A percentile compares a stretch with the other conserved stretches of the same genome.
Conservation (phyloP, 2,113 vertebrate species). For the Trinectes maculatus region DNA sequence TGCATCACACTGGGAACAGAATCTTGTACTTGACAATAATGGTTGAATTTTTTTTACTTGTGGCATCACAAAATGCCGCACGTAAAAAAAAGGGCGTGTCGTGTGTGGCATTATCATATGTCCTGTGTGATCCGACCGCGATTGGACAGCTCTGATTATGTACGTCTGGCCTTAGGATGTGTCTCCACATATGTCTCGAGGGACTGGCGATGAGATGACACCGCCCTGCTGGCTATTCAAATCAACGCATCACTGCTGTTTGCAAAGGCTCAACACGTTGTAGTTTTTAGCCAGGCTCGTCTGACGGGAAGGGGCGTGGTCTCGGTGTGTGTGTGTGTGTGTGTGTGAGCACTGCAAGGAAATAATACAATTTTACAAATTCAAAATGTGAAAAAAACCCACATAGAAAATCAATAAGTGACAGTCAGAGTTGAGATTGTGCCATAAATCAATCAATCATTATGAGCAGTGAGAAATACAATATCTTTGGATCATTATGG, state of each 20-base stretch:
- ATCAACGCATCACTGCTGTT: background rate
- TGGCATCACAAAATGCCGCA: slow-evolving; percentile 19
- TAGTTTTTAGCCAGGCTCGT: background rate
- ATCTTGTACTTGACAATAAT: slow-evolving; percentile 54
- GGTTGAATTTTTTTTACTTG: slow-evolving; percentile 61
- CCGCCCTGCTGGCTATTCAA: background rate
- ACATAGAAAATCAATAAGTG: background rate
- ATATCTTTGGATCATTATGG: background rate
- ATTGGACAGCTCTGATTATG: background rate
- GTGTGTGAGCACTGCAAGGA: background rate
- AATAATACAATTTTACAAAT: background rate
- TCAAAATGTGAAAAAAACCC: background rate
- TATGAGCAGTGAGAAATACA: background rate
- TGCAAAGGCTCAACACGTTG: background rate
- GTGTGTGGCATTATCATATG: too few species aligned
- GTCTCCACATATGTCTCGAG: background rate
- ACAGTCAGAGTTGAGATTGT: background rate
- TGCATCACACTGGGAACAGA: slow-evolving; percentile 53
- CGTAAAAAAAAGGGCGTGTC: too few species aligned
- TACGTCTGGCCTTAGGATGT: background rate
- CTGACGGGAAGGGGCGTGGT: background rate
- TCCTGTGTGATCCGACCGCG: background rate
- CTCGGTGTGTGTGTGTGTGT: background rate
- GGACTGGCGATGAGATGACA: background rate
- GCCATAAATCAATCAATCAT: background rate